Base-by-base conservation (phyloP, 64 coral and sea anemone genomes). In the Actinia equina region DNA sequence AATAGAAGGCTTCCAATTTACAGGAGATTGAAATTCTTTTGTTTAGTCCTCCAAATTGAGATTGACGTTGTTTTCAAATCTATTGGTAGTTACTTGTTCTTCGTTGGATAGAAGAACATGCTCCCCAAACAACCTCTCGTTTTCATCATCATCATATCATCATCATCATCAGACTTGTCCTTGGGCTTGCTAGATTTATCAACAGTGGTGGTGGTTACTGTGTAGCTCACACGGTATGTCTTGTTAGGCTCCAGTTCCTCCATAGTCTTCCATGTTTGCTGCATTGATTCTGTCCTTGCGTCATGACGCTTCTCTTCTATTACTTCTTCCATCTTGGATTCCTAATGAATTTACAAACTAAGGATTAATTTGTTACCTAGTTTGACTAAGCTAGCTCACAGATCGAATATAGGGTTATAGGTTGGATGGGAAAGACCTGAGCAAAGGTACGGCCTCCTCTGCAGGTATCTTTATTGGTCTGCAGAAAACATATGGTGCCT, bases 321-420 rank as follows among this genome's bases (percentile, higher is more conserved):
- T 22, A 81, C 78, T 17, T 81, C 78, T 81, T 81, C 78, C 78
- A 81, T 81, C 19, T 49, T 81, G 23, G 69, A 74, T 37, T 74
- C 13, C 69, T 74, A 41, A 26, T 41, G 1, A 26, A 74, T 74
- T 9, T 6, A 74, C 6, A 41, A 74, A 65, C 22, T n/a, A 65
- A 23, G 22, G 22, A 9, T 65, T 57, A 57, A 49, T 49, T 49
- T 49, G 46, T 49, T 1, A 49, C 46, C 3, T 37, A 37, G 30
- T 37, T 37, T 37, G 30, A 37, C 30, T 37, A 37, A 37, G 30
- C 1, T 1, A 37, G 30, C 30, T 37, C 30, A 37, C 0, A 37
- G 30, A 37, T 37, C 30, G 30, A 37, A 37, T 37, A 37, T 37
- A 37, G 30, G 0, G 30, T 37, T 37, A 37, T 37, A 37, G 30